Evolutionary conservation across 2,888 invertebrate genomes (phyloP).

Genomic region (Hemithea aestivaria): DNA sequence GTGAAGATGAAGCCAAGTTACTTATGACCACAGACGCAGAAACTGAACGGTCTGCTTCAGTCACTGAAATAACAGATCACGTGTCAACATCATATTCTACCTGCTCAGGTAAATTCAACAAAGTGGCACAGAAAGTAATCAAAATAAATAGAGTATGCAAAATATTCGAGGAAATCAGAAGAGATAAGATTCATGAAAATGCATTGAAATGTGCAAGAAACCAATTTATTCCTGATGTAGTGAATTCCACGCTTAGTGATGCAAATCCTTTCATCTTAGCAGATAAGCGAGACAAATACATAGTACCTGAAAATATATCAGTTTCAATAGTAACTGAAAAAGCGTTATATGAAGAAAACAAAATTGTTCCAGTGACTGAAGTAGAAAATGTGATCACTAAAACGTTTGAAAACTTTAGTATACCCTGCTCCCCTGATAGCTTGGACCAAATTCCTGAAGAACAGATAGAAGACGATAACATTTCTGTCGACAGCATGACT

Average conservation of each 20-base stretch:
- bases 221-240: slow-evolving; percentile 65
- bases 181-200: slow-evolving; percentile 21
- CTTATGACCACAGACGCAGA: slow-evolving; percentile 52
- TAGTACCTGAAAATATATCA: slow-evolving; percentile 62
- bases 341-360: slow-evolving; percentile 26
- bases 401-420: slow-evolving; percentile 20
- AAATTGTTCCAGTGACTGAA: slow-evolving; percentile 8
- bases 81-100: slow-evolving; percentile 4
- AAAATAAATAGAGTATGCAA: slow-evolving; percentile 58
- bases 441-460: slow-evolving; percentile 39
- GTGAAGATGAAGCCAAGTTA: slow-evolving; percentile 62
- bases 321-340: slow-evolving; percentile 60
- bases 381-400: slow-evolving; percentile 16
- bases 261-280: slow-evolving; percentile 39
- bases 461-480: slow-evolving; percentile 38
- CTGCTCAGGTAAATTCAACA: slow-evolving; percentile 42
- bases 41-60: slow-evolving; percentile 26
- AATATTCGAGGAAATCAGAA: slow-evolving; percentile 39
- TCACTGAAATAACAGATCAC: slow-evolving; percentile 26
- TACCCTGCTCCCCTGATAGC: slow-evolving; percentile 32
- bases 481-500: slow-evolving; percentile 39
- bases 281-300: slow-evolving; percentile 52
- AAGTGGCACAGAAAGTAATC: slow-evolving; percentile 48
- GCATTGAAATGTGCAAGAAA: slow-evolving; percentile 29
- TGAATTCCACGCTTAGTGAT: slow-evolving; percentile 67